Evolutionary conservation across 2,797 vertebrate species (phyloP), one percentile per base, ranked within the genome.

Genomic region (Echeneis naucrates): DNA sequence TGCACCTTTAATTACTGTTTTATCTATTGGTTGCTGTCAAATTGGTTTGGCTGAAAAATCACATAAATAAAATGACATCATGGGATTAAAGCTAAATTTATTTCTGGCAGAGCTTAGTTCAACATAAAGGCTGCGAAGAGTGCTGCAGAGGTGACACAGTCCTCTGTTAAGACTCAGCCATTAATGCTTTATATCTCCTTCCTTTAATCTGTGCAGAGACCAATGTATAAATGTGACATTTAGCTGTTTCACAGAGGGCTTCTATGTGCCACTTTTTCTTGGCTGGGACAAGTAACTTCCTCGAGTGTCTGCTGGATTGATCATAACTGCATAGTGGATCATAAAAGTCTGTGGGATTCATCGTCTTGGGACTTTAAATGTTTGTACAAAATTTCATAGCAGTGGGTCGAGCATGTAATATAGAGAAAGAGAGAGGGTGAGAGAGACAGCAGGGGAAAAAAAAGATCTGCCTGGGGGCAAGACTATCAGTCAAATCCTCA

Each of bases 401-500:
- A 45, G 30, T 23, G 33, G 1, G 16, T 32, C 5, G 23, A 14
- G 17, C 2, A 5, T 8, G 12, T 37, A 5, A 32, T 8, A 50
- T n/a, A 2, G 60, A n/a, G 47, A 27, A 8, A 26, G 19, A 0
- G 21, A 26, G 8, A 26, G 19, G 0, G 21, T 26, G 8, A 3
- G 45, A n/a, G 17, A 35, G 47, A 14, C 17, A 13, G 23, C 16
- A 4, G 4, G 42, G n/a, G 24, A 9, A 70, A 11, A 44, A 0
- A 45, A 61, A 74, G 51, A 13, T 72, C 33, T 0, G 68, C 82
- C 84, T 16, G 32, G 6, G 65, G 82, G 77, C 40, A 27, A 32
- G 19, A 68, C 47, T 10, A 85, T 89, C 88, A 76, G 67, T 75
- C 74, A 80, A 44, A 78, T 75, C 74, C 24, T 88, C 69, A 88